Conservation (phyloP, 2,888 invertebrate species). For the Nephrotoma appendiculata region DNA sequence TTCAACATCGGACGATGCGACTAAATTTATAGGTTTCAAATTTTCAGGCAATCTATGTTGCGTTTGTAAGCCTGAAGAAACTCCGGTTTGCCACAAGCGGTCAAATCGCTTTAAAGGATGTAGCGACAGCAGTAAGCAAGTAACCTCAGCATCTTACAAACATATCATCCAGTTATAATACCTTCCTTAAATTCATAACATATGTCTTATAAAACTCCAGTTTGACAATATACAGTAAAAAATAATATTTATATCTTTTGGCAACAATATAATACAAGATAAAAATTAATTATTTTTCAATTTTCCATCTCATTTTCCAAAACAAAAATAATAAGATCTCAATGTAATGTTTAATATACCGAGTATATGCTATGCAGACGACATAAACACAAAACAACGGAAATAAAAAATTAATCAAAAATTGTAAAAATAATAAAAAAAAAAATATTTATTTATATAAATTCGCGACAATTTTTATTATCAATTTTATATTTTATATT, state of each 20-base stretch:
- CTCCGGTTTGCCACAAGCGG: too few relatives aligned
- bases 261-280: background rate
- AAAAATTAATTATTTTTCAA: background rate
- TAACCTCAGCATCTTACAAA: too few relatives aligned
- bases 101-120: too few relatives aligned
- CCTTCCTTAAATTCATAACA: too few relatives aligned
- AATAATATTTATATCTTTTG: background rate
- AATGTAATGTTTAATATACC: background rate
- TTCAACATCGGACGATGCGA: too few relatives aligned
- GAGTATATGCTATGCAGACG: background rate
- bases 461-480: background rate
- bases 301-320: background rate
- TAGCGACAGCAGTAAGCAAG: too few relatives aligned
- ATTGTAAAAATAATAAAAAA: background rate
- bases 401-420: background rate
- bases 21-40: too few relatives aligned
- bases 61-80: too few relatives aligned
- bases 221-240: too few relatives aligned
- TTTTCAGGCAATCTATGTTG: too few relatives aligned
- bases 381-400: background rate
- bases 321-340: background rate
- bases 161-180: too few relatives aligned
- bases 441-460: background rate
- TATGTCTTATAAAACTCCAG: too few relatives aligned
- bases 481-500: background rate